Evolutionary conservation across 2,113 vertebrate genomes (phyloP).

Genomic region (Quiscalus mexicanus): DNA sequence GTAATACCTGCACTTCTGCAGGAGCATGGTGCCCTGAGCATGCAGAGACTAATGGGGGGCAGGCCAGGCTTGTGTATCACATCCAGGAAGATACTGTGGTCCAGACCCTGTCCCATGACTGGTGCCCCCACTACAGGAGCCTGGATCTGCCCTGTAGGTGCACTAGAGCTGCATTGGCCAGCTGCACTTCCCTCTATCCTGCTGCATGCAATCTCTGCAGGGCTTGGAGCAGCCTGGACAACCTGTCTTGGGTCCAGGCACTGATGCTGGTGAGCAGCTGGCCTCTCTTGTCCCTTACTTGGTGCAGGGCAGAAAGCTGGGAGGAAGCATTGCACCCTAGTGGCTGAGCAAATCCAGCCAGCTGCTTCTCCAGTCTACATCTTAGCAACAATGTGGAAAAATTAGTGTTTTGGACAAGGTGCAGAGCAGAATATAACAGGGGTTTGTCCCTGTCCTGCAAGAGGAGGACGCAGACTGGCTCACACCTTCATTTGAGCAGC

Average conservation of each 20-base stretch:
- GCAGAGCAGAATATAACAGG: not conserved
- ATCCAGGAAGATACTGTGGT: not conserved
- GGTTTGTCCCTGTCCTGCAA: not conserved
- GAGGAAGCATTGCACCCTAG: not conserved
- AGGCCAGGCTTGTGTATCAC: not conserved
- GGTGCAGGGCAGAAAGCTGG: not conserved
- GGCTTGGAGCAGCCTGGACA: not conserved
- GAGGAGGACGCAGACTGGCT: not conserved
- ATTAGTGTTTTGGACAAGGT: not conserved
- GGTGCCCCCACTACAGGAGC: not conserved
- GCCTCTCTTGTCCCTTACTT: not conserved
- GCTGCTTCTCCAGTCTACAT: not conserved
- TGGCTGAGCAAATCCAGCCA: not conserved
- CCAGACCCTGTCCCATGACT: not conserved
- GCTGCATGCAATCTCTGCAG: rapidly evolving
- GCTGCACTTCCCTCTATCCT: not conserved
- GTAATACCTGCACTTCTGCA: not conserved
- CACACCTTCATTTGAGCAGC: not conserved
- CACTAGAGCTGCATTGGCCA: not conserved
- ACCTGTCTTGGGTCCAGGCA: not conserved
- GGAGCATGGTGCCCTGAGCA: rapidly evolving
- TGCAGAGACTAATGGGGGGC: not conserved
- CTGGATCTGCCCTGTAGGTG: not conserved
- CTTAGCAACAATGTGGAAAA: not conserved
- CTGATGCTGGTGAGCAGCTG: not conserved